Conservation (phyloP, 2,797 vertebrate species). For the Lithobates pipiens region DNA sequence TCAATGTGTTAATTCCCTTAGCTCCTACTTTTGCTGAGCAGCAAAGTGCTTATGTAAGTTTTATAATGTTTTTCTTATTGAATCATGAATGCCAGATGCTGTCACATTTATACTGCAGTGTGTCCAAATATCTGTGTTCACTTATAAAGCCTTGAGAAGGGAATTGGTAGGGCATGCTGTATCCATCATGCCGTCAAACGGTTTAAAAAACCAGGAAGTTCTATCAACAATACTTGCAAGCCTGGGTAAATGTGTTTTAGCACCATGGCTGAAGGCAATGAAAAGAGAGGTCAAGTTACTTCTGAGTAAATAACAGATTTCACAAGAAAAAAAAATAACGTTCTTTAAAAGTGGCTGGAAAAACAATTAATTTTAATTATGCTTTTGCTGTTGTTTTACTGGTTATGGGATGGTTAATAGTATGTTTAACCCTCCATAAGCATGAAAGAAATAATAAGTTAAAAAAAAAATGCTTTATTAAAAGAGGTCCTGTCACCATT, state of each 20-base stretch:
- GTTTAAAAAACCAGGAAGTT: conserved; percentile 30
- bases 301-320: conserved; percentile 47
- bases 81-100: conserved; percentile 30
- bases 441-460: neutral
- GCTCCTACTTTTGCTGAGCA: conserved; percentile 20
- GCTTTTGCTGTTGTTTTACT: neutral
- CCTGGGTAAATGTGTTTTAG: conserved; percentile 26
- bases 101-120: neutral
- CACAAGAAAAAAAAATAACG: conserved; percentile 27
- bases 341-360: conserved; percentile 36
- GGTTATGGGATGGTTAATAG: neutral
- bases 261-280: conserved; percentile 43
- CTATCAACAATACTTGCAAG: conserved; percentile 34
- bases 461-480: no score
- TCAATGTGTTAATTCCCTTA: conserved; percentile 46
- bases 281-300: conserved; percentile 30
- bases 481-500: no score
- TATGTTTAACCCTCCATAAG: neutral
- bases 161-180: conserved; percentile 14
- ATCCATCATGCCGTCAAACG: conserved; percentile 16
- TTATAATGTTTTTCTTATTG: conserved; percentile 29
- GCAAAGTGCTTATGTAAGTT: conserved; percentile 33
- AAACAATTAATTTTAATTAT: conserved; percentile 35
- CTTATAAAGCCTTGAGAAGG: conserved; percentile 1
- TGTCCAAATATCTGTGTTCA: conserved; percentile 4